phyloP scores from a whole-genome alignment of 2,797 vertebrate species.

The Notolepis coatsorum region DNA sequence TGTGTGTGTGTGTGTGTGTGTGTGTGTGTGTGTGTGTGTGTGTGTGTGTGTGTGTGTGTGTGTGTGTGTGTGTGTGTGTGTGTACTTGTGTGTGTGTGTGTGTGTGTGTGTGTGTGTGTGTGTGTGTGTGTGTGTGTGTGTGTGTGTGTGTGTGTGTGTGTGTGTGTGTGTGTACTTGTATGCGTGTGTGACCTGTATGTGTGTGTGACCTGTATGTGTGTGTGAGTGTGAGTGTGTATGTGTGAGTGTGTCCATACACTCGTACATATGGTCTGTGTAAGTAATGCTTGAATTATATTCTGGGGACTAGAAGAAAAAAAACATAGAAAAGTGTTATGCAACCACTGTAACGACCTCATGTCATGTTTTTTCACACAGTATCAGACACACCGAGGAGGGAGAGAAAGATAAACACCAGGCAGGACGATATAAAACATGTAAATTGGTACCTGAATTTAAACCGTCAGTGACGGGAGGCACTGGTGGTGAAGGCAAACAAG shows the following conservation, averaged over 20 bases:
- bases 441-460: too few relatives aligned
- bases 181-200: neutral
- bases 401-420: too few relatives aligned
- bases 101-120: too few relatives aligned
- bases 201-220: slow-evolving; percentile 25
- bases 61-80: too few relatives aligned
- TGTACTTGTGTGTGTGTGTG: neutral
- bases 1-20: neutral
- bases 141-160: neutral
- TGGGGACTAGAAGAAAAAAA: too few relatives aligned
- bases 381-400: too few relatives aligned
- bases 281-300: too few relatives aligned
- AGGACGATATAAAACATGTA: too few relatives aligned
- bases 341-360: slow-evolving; percentile 52
- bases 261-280: neutral
- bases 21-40: neutral
- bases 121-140: too few relatives aligned
- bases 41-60: neutral
- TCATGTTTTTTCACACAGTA: slow-evolving; percentile 75
- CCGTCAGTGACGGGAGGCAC: too few relatives aligned
- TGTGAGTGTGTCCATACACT: neutral
- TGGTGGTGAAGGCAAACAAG: too few relatives aligned
- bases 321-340: too few relatives aligned
- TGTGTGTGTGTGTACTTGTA: neutral
- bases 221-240: slow-evolving; percentile 9